Base-by-base conservation (phyloP, 2,113 vertebrate genomes). In the Genyomyrus donnyi region DNA sequence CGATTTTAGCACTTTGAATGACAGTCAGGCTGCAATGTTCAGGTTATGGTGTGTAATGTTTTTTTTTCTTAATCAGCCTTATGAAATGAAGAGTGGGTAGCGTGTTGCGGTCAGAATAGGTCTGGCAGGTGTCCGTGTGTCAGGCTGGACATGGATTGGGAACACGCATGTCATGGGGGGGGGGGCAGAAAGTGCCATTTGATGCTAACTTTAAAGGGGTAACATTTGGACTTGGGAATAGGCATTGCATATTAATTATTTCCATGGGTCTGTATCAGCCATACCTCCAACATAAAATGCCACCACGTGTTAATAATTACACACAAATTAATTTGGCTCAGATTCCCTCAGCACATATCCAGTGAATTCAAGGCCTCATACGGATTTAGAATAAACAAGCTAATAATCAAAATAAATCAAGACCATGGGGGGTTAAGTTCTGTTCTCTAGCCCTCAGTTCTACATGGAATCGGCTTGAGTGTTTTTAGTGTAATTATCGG, bases 361-460 rank as follows among this genome's bases (percentile, higher is more conserved):
- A 21, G 17, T 62, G 48, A 74, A 17, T 83, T 62, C 89, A 39
- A 53, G 88, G 66, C 90, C 88, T 87, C 87, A 31, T 85, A 85
- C 27, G 88, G 88, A 89, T 89, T 91, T 87, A 88, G 91, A 89
- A 90, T 93, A 93, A 92, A 93, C 92, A 92, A 80, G 48, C n/a
- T 90, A 91, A 74, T 90, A 91, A 90, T 91, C 49, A 89, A 90
- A 91, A 89, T 87, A 9, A 80, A 90, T 88, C 85, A 90, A 70
- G 42, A 80, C 62, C 74, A 21, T 52, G 85, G 58, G 85, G 90
- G 88, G 88, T 90, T 53, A 66, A 11, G 1, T 56, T 50, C 52
- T n/a, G 46, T 13, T n/a, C 74, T n/a, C 21, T 13, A 46, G 48
- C 66, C 39, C n/a, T 45, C 21, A 19, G 46, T 88, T 50, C 85